Conservation (phyloP, 2,113 vertebrate genomes). For the Microtus pennsylvanicus region DNA sequence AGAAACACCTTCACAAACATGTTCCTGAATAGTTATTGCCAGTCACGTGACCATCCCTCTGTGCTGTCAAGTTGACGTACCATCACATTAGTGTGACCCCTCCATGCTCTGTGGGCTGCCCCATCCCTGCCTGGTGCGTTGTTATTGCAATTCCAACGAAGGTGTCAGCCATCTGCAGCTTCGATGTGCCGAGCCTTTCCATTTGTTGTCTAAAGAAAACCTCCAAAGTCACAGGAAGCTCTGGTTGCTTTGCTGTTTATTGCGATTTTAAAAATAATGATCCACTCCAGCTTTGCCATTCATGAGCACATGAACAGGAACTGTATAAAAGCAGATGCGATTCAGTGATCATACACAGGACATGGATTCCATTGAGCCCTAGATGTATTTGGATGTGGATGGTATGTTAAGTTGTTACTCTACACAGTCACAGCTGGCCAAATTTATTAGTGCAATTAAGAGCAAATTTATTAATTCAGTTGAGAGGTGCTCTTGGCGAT, state of each 20-base stretch:
- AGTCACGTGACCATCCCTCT: neutral
- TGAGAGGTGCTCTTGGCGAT: slow-evolving; percentile 48
- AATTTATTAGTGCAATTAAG: slow-evolving; percentile 67
- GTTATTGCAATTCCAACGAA: neutral
- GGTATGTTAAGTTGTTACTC: neutral
- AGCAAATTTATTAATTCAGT: neutral
- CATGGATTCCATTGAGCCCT: neutral
- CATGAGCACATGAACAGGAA: neutral
- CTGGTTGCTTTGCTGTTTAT: neutral
- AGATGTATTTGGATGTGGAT: neutral
- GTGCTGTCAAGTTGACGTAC: neutral
- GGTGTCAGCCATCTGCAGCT: neutral
- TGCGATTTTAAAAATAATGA: neutral
- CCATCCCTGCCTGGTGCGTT: neutral
- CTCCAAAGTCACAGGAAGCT: neutral
- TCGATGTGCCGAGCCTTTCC: neutral
- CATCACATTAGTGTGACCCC: neutral
- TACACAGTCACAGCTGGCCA: neutral
- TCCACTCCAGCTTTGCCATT: neutral
- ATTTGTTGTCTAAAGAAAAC: neutral
- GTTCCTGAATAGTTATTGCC: neutral
- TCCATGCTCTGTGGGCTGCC: neutral
- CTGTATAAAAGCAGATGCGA: neutral
- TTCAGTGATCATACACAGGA: neutral
- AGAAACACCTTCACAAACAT: neutral